Evolutionary conservation across 35 echinoderm and acorn worm genomes (phyloP).

Genomic region (Stichopus chloronotus): DNA sequence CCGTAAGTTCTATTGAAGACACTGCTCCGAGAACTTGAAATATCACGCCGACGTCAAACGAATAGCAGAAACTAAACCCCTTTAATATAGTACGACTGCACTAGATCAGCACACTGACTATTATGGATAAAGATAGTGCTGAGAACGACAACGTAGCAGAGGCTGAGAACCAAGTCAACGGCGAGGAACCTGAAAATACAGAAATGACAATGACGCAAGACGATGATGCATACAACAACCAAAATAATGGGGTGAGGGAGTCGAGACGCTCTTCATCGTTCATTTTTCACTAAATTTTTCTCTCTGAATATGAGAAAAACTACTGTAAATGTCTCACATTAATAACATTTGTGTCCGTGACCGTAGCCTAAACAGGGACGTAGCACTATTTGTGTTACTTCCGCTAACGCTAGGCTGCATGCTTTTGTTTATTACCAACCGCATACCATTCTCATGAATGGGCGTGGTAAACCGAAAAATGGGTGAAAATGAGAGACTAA

Average conservation of each 20-base stretch:
- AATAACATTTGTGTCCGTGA: not conserved
- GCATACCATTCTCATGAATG: constrained; percentile 10
- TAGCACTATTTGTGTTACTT: not conserved
- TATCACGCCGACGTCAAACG: too few relatives aligned
- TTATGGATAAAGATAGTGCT: constrained; percentile 1
- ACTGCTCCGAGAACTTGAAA: too few relatives aligned
- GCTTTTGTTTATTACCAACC: constrained; percentile 16
- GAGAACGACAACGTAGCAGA: constrained; percentile 15
- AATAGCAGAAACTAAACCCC: not conserved
- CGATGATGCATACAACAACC: not conserved
- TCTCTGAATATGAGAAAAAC: not conserved
- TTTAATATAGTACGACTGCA: not conserved
- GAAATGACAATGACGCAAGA: constrained; percentile 53
- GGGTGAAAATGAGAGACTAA: not conserved
- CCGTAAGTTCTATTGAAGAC: too few relatives aligned
- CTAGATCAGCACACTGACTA: not conserved
- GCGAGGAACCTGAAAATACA: constrained; percentile 14
- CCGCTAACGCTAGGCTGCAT: constrained; percentile 47
- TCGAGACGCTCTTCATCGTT: not conserved
- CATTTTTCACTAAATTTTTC: not conserved
- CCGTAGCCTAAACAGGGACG: constrained; percentile 15
- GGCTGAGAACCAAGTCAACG: constrained; percentile 17
- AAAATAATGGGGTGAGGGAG: constrained; percentile 20
- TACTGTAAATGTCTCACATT: not conserved
- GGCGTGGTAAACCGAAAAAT: constrained; percentile 23